These are phyloP conservation scores for Zosterops borbonicus DNA, from an alignment of 2,113 vertebrate species.

Conservation along the genomic window DNA sequence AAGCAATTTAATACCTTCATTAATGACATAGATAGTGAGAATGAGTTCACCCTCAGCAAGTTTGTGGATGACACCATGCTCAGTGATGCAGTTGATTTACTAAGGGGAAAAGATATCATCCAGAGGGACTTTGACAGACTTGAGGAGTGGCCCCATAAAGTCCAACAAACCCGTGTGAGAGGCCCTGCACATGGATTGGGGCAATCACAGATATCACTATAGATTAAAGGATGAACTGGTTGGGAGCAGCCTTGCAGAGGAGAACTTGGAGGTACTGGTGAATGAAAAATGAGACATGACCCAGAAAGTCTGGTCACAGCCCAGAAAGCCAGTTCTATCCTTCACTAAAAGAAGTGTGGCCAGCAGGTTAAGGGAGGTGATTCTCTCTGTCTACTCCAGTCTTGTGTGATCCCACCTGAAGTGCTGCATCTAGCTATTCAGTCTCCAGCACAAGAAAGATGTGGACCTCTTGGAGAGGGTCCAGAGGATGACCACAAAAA, in stretches of 20 bases:
- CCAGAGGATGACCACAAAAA: background rate
- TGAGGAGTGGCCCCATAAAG: background rate
- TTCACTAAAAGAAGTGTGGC: background rate
- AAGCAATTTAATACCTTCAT: background rate
- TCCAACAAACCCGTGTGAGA: background rate
- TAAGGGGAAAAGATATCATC: background rate
- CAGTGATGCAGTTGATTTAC: fast-evolving
- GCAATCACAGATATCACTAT: background rate
- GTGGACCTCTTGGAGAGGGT: background rate
- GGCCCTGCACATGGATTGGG: background rate
- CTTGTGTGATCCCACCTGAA: background rate
- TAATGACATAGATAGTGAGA: background rate
- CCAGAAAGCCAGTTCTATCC: background rate
- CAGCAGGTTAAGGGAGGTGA: background rate
- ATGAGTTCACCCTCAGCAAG: background rate
- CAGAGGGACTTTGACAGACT: background rate
- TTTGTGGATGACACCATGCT: background rate
- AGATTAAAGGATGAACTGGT: background rate
- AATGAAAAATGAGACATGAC: background rate
- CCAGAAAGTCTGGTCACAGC: background rate
- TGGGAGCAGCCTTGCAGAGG: background rate
- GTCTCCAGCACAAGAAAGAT: background rate
- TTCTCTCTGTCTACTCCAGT: background rate
- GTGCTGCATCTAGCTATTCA: background rate
- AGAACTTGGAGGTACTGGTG: background rate